phyloP scores from a whole-genome alignment of 2,797 vertebrate species.

The Catamblyrhynchus diadema region DNA sequence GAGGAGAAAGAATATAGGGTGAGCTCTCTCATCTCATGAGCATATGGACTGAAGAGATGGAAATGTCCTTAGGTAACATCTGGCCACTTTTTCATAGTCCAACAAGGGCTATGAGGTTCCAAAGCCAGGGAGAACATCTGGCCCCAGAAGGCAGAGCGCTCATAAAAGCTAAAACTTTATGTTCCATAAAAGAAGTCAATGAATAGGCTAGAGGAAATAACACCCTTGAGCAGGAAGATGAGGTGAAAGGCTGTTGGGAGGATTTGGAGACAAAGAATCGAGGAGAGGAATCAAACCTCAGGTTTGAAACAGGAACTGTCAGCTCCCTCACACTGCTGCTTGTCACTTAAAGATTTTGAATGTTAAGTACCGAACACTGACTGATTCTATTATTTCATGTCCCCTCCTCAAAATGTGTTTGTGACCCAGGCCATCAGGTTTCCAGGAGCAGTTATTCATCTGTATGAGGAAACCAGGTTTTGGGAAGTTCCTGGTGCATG shows the following conservation, averaged over 20 bases:
- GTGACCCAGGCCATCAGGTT: not conserved
- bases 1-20: not conserved
- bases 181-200: not conserved
- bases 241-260: not conserved
- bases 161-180: not conserved
- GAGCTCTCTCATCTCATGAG: not conserved
- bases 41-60: not conserved
- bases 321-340: not conserved
- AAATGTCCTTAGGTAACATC: not conserved
- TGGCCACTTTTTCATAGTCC: not conserved
- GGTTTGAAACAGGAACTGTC: not conserved
- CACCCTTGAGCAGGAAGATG: not conserved
- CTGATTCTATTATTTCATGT: not conserved
- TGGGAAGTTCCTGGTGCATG: not conserved
- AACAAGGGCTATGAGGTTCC: accelerated
- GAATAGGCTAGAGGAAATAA: not conserved
- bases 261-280: not conserved
- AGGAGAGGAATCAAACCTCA: not conserved
- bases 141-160: not conserved
- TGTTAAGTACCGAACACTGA: not conserved
- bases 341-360: not conserved
- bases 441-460: not conserved
- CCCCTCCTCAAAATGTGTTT: accelerated
- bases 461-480: not conserved
- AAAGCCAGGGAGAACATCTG: not conserved